These are phyloP conservation scores for Galeopterus variegatus DNA, from an alignment of 2,113 vertebrate genomes.

Conservation along the genomic window DNA sequence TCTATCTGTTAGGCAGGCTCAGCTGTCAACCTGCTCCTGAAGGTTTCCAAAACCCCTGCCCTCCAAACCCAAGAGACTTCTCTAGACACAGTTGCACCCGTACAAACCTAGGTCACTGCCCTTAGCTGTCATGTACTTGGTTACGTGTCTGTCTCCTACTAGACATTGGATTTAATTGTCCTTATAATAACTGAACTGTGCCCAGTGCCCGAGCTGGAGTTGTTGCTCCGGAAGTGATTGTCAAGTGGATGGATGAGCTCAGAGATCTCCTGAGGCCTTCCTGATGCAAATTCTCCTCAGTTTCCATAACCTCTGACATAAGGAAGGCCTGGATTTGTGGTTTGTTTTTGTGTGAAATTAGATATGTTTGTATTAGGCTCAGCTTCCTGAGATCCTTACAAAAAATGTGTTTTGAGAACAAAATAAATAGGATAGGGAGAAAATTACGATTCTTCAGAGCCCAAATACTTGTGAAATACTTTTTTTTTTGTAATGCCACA, in stretches of 20 bases:
- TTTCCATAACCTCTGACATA: neutral
- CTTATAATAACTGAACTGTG: neutral
- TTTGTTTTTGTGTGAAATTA: constrained; percentile 36
- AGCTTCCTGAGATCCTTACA: constrained; percentile 36
- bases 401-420: constrained; percentile 58
- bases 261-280: neutral
- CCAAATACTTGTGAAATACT: constrained; percentile 47
- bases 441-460: constrained; percentile 42
- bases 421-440: constrained; percentile 39
- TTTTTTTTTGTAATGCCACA: neutral
- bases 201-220: neutral
- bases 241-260: neutral
- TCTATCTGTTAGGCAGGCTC: neutral
- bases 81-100: neutral
- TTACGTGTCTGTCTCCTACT: neutral
- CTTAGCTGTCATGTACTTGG: neutral
- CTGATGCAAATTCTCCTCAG: neutral
- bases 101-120: too few species aligned
- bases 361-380: constrained; percentile 41
- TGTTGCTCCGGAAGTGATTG: neutral
- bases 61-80: neutral
- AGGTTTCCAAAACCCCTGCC: neutral
- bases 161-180: neutral
- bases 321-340: neutral
- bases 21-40: neutral